Evolutionary conservation across 2,888 invertebrate species (phyloP), one percentile per base, ranked within the genome.

Genomic region (Elgonia sp.): DNA sequence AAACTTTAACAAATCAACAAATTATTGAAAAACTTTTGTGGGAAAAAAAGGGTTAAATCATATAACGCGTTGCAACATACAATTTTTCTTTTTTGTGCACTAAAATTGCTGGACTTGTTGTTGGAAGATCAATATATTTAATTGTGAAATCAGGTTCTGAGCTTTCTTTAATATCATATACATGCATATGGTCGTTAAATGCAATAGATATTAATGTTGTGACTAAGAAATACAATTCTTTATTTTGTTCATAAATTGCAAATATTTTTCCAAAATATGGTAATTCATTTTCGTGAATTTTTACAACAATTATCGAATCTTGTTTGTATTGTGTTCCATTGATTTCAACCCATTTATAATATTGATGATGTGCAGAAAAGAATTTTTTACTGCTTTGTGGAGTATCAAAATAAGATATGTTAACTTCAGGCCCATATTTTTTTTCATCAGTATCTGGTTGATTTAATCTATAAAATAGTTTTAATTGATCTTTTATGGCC

Each of bases 401-500:
- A 46, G 7, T 46, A 70, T 53, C 21, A 29, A n/a, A 70, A 53
- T 4, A 70, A 21, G 70, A n/a, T 70, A 6, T 29, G 40, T 70
- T 53, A 53, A 53, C 16, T 8, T 21, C 5, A 16, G 70, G 70
- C 6, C 53, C 67, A 67, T 46, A 20, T 18, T 6, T n/a, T 14
- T 20, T n/a, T 18, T 42, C 9, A 20, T 21, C 18, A 42, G 10
- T 42, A 42, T 4, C 20, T 40, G n/a, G 4, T 2, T 42, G 20
- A 67, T 5, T 46, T 67, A 67, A 42, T 12, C 6, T 46, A 46
- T 67, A 20, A 46, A 20, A 67, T 16, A 67, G 16, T 69, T 80
- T 67, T 29, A 80, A 16, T 55, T 80, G 79, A 60, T 69, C 18
- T 80, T 46, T 80, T 20, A 69, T 80, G 0, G 60, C 69, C 12